phyloP scores from a whole-genome alignment of 2,888 invertebrate species.

The Andrena haemorrhoa region DNA sequence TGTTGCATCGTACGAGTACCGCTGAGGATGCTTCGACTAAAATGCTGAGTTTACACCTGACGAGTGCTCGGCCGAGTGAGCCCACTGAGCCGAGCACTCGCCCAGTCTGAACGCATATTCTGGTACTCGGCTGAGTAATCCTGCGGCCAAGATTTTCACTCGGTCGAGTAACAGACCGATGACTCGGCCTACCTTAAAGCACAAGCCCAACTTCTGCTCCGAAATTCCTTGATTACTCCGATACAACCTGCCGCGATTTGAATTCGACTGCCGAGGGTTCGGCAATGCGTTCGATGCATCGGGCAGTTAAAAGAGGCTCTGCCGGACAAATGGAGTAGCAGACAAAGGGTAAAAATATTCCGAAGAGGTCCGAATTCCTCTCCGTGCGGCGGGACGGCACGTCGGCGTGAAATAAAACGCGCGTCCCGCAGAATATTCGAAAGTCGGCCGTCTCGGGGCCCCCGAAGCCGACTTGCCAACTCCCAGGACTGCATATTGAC shows the following conservation, averaged over 20 bases:
- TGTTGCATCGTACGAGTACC: slow-evolving; percentile 3
- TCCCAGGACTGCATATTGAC: slow-evolving; percentile 19
- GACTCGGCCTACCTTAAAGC: no score
- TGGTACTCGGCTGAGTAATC: no score
- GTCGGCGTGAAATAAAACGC: slow-evolving; percentile 42
- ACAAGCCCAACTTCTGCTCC: background rate
- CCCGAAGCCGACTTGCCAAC: slow-evolving; percentile 6
- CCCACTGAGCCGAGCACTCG: no score
- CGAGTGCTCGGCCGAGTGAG: no score
- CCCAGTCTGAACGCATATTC: no score
- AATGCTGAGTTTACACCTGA: no score
- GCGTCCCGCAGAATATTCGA: slow-evolving; percentile 43
- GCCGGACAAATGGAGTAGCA: background rate
- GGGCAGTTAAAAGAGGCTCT: background rate
- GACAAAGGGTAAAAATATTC: slow-evolving; percentile 26
- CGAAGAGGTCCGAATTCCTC: slow-evolving; percentile 29
- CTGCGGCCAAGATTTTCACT: no score
- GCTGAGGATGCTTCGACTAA: background rate
- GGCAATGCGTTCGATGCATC: background rate
- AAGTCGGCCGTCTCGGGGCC: slow-evolving; percentile 36
- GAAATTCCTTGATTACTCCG: background rate
- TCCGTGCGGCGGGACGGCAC: background rate
- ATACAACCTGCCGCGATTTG: background rate
- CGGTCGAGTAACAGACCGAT: no score
- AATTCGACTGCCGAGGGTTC: background rate